Conservation (phyloP, 2,113 vertebrate species). For the Melanerpes formicivorus region DNA sequence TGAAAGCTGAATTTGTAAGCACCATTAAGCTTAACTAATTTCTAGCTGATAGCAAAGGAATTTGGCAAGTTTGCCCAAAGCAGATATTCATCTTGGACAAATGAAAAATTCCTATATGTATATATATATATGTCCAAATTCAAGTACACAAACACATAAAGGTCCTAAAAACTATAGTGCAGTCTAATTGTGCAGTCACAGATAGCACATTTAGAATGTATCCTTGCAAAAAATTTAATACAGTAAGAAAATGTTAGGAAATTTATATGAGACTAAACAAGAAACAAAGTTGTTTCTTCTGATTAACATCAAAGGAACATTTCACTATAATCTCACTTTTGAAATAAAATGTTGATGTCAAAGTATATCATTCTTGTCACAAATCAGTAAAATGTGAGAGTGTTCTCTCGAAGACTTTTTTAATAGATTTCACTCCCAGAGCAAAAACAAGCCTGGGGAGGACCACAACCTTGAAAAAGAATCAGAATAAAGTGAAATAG, state of each 20-base stretch:
- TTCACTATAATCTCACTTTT: not conserved
- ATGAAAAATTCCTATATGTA: not conserved
- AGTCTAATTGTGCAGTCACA: not conserved
- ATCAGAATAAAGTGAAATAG: not conserved
- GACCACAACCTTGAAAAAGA: not conserved
- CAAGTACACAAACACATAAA: not conserved
- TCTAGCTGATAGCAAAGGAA: not conserved
- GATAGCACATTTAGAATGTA: not conserved
- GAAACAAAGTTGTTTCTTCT: not conserved
- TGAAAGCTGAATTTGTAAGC: not conserved
- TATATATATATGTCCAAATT: not conserved
- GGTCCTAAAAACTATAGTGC: not conserved
- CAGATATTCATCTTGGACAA: not conserved
- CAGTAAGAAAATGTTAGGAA: not conserved
- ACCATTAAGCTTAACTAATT: not conserved
- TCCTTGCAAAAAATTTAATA: not conserved
- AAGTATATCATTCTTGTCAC: not conserved
- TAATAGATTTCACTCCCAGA: not conserved
- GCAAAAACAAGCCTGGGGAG: not conserved
- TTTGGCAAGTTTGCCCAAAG: not conserved
- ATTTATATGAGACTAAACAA: not conserved
- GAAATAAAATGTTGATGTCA: not conserved
- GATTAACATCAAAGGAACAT: not conserved
- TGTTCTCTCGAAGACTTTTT: not conserved
- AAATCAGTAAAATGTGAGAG: not conserved